Evolutionary conservation across 2,113 vertebrate species (phyloP).

Genomic region (Pelvicachromis taeniatus): DNA sequence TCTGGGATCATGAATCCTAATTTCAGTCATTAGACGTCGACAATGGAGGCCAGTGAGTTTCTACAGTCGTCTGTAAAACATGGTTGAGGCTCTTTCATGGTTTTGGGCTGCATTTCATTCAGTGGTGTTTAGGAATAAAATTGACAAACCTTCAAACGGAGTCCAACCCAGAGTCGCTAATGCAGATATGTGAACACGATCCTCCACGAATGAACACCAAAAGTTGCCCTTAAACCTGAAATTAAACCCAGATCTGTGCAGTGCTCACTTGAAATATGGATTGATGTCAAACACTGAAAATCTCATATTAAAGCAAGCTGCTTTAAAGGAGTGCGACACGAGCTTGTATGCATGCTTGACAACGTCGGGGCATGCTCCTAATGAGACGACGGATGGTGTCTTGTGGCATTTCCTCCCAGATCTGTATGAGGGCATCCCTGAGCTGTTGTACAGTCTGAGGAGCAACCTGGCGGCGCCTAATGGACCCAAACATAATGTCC

Average conservation of each 20-base stretch:
- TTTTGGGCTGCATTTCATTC: background rate
- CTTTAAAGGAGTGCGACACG: background rate
- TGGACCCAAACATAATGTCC: too few species aligned
- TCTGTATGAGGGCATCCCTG: too few species aligned
- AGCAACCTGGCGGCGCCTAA: too few species aligned
- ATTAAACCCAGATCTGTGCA: background rate
- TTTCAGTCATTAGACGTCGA: background rate
- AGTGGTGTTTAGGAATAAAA: background rate
- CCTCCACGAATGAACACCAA: background rate
- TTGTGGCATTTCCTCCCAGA: too few species aligned
- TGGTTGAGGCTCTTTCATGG: background rate
- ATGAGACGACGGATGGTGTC: too few species aligned
- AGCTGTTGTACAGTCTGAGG: too few species aligned
- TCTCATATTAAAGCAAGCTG: background rate
- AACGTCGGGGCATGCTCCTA: too few species aligned
- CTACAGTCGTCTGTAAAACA: background rate
- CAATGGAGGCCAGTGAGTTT: background rate
- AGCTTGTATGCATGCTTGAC: too few species aligned
- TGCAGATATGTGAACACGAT: background rate
- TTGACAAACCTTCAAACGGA: background rate
- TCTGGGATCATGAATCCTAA: background rate
- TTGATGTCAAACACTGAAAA: background rate
- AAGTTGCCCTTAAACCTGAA: background rate
- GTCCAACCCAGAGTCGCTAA: background rate
- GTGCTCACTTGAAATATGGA: background rate